Base-by-base conservation (phyloP, 2,113 vertebrate genomes). In the Chaetodon trifascialis region DNA sequence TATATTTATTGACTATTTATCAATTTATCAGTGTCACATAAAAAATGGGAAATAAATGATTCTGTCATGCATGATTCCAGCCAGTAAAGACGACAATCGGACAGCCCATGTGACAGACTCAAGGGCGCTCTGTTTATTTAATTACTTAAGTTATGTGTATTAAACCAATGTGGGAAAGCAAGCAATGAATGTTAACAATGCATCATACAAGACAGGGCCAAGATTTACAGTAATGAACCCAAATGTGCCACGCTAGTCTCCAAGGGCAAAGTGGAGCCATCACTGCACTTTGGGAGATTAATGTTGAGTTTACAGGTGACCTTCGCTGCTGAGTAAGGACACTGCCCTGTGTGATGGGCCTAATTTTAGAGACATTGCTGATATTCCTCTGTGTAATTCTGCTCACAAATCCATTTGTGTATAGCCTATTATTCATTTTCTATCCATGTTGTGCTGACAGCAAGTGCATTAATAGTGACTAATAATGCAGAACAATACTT, bases 271-370 rank as follows among this genome's bases (percentile, higher is more conserved):
- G 72, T 11, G 56, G 42, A 86, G 80, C 76, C 73, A 85, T 88
- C 71, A 56, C 47, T 85, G 87, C 88, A 93, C 90, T 93, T 90
- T 89, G 63, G 69, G 82, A 92, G 86, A 91, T 92, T 91, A 90
- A 88, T 90, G 74, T 54, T 68, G 84, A 83, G 69, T 91, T 91
- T 81, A 62, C 82, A 60, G 70, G 64, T 91, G 86, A 91, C 88
- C 91, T 89, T 92, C 54, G 11, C 82, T 69, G 66, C 72, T 23
- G 56, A 71, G 55, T 23, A 89, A 92, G 81, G 78, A 86, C 89
- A 64, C 62, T 40, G 49, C 34, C 62, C 49, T 34, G 70, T 79
- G 71, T 80, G 73, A 85, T 66, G 59, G 68, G 75, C 81, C 73
- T 77, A 54, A 81, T 64, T 87, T 88, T 60, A 56, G 56, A 81